Evolutionary conservation across 2,797 vertebrate genomes (phyloP), one percentile per base, ranked within the genome.

Genomic region (Podargus strigoides): DNA sequence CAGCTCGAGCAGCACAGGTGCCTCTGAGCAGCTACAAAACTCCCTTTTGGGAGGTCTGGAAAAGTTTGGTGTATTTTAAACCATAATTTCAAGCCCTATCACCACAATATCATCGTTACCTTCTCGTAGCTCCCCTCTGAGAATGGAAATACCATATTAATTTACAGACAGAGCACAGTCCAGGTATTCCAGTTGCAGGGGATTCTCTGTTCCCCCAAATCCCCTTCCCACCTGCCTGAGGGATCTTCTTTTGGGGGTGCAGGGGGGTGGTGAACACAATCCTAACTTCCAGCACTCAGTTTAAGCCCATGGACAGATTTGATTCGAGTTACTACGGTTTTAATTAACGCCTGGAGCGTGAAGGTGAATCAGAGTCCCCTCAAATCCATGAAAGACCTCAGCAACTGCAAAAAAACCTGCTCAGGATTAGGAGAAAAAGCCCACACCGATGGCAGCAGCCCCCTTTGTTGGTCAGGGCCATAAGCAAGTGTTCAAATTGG

Each of bases 211-310:
- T 77, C 42, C 82, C 34, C 74, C 2, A 26, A 87, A 52, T 2
- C 16, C 46, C 55, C 27, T 58, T 39, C 32, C 44, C 42, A 58
- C 4, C 50, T 6, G 6, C 42, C 63, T 3, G 27, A 23, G 0
- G 8, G 30, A 50, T 36, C 10, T 7, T 37, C 39, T 32, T 47
- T 11, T 3, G 20, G 20, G 37, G 47, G 22, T 3, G 2, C 4
- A 8, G n/a, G 22, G 17, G 30, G 1, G 16, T n/a, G n/a, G n/a
- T 37, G 17, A 67, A 26, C 8, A 0, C 1, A 5, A 62, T 23
- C 44, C 49, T 14, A 41, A 60, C 64, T 30, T 53, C 7, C 56
- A 34, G 32, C 15, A 5, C 52, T 13, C 0, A 0, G 28, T 49
- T 34, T 27, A 70, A n/a, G 36, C 59, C 64, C 20, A 23, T 4